Conservation (phyloP, 1,140 invertebrate species). For the Heliconius hewitsoni region DNA sequence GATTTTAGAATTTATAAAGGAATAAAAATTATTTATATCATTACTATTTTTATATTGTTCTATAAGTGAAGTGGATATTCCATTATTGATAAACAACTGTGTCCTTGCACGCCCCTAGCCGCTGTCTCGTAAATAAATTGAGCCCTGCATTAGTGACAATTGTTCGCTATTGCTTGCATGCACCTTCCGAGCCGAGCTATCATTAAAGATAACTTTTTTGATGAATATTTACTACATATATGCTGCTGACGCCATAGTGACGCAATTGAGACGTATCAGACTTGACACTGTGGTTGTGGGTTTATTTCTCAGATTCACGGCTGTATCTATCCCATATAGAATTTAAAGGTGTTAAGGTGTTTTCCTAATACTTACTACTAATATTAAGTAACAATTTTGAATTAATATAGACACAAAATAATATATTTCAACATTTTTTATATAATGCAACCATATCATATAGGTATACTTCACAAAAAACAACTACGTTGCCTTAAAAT, state of each 20-base stretch:
- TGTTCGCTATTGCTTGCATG: slow-evolving; percentile 71
- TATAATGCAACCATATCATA: no score
- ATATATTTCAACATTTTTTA: no score
- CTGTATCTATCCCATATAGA: no score
- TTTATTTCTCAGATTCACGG: no score
- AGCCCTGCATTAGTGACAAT: slow-evolving; percentile 78
- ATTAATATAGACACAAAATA: no score
- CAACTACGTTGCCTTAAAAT: no score
- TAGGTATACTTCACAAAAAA: no score
- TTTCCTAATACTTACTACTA: no score
- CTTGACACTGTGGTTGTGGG: background rate
- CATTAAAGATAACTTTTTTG: slow-evolving; percentile 2
- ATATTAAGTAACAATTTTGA: no score
- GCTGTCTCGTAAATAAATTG: slow-evolving; percentile 78
- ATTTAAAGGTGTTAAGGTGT: background rate
- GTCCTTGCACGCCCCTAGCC: slow-evolving; percentile 68
- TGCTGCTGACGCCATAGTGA: background rate
- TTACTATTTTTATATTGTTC: background rate
- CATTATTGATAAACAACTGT: slow-evolving; percentile 44
- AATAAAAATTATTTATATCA: background rate
- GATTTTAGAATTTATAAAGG: background rate
- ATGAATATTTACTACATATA: slow-evolving; percentile 2
- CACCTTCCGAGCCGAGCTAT: slow-evolving; percentile 41
- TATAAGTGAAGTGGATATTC: slow-evolving; percentile 47
- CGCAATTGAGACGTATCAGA: background rate